phyloP scores from a whole-genome alignment of 1,140 invertebrate species.

The Scaptomyza hsui region DNA sequence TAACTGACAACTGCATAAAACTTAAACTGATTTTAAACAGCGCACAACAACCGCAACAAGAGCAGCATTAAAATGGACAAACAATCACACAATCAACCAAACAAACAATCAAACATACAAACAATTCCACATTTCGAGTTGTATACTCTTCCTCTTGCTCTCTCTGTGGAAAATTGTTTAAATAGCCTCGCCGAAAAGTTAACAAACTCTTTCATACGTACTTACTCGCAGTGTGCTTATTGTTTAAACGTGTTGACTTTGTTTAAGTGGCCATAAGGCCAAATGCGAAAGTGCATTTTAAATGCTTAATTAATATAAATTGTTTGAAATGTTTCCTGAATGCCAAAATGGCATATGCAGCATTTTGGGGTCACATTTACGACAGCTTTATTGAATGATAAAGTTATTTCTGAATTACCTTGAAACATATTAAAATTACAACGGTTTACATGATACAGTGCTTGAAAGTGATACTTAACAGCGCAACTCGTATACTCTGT shows the following conservation, averaged over 20 bases:
- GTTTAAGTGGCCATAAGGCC: constrained; percentile 62
- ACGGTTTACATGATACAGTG: background rate
- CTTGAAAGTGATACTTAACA: background rate
- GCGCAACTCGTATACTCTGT: constrained; percentile 11
- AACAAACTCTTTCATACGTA: constrained; percentile 62
- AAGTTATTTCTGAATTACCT: background rate
- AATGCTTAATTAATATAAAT: constrained; percentile 78
- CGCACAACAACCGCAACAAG: constrained; percentile 59
- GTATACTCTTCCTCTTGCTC: constrained; percentile 29
- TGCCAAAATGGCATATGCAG: constrained; percentile 11
- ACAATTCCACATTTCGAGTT: constrained; percentile 19
- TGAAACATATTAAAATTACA: background rate
- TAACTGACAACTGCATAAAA: constrained; percentile 68
- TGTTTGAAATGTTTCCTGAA: constrained; percentile 29
- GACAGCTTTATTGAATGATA: constrained; percentile 1
- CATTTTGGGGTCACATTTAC: constrained; percentile 13
- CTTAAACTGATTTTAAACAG: constrained; percentile 74
- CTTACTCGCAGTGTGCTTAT: constrained; percentile 18
- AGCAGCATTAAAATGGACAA: constrained; percentile 54
- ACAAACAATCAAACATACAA: constrained; percentile 39
- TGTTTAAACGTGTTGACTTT: constrained; percentile 60
- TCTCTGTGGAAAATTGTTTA: constrained; percentile 54
- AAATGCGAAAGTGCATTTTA: constrained; percentile 58
- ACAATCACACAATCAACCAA: constrained; percentile 56
- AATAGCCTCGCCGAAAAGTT: constrained; percentile 70